These are phyloP conservation scores for Platypus cylindrus DNA, from an alignment of 2,888 invertebrate species.

Conservation along the genomic window DNA sequence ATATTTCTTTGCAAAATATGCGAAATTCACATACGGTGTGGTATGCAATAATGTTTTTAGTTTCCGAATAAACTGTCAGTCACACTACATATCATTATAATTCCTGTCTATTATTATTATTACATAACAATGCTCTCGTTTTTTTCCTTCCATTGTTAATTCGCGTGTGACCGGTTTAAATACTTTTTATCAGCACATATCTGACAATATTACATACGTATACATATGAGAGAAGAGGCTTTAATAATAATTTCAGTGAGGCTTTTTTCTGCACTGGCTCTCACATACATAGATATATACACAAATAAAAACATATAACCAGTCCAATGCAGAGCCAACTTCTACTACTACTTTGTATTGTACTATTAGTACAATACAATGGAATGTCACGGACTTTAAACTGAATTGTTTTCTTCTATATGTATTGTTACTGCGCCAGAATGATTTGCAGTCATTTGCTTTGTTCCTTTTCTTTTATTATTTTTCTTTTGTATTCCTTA, in stretches of 20 bases:
- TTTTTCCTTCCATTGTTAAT: conserved; percentile 5
- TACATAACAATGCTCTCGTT: conserved; percentile 7
- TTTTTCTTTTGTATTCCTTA: conserved; percentile 1
- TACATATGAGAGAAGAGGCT: conserved; percentile 5
- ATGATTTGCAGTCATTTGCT: conserved; percentile 4
- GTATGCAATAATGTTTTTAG: not conserved
- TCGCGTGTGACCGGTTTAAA: conserved; percentile 8
- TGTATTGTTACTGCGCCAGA: conserved; percentile 4
- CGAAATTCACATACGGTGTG: not conserved
- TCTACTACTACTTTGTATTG: too few species aligned
- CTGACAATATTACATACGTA: conserved; percentile 3
- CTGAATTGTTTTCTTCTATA: conserved; percentile 5
- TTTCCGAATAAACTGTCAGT: too few species aligned
- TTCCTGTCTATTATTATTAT: too few species aligned
- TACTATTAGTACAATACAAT: conserved; percentile 3
- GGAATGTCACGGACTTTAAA: conserved; percentile 7
- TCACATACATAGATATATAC: too few species aligned
- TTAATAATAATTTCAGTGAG: conserved; percentile 4
- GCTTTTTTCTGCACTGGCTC: too few species aligned
- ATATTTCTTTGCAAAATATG: not conserved
- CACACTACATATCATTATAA: too few species aligned
- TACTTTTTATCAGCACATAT: conserved; percentile 6
- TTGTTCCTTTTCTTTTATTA: conserved; percentile 1
- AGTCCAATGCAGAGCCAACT: too few species aligned
- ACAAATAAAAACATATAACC: too few species aligned